These are phyloP conservation scores for Cryptocephalus moraei DNA, from an alignment of 2,888 invertebrate genomes.

Conservation along the genomic window DNA sequence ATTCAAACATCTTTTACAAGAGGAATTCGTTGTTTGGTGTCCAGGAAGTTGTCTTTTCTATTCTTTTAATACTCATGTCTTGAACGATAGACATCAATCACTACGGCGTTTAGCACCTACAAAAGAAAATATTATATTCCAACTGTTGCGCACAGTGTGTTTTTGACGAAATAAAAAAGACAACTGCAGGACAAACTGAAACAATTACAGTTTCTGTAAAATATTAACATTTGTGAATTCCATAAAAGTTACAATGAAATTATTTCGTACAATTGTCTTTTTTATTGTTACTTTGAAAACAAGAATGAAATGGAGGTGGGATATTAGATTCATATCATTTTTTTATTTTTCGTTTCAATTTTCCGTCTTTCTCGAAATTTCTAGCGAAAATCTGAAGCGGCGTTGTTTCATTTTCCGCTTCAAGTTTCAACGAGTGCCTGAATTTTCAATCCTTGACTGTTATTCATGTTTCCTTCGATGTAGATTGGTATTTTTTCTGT, in stretches of 20 bases:
- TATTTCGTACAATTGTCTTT: constrained; percentile 13
- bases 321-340: not conserved
- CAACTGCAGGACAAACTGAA: constrained; percentile 10
- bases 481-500: not conserved
- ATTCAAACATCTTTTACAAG: not conserved
- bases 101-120: constrained; percentile 7
- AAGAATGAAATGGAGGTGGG: not conserved
- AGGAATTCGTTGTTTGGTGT: no score
- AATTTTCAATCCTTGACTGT: not conserved
- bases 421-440: not conserved
- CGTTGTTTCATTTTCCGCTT: no score
- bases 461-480: not conserved
- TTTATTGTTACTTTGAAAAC: constrained; percentile 2
- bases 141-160: not conserved
- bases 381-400: not conserved
- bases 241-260: not conserved
- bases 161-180: constrained; percentile 17
- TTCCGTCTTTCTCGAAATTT: not conserved
- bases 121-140: constrained; percentile 8
- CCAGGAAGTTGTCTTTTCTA: constrained; percentile 12
- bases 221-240: no score
- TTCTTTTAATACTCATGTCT: constrained; percentile 7
- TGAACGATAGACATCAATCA: not conserved
- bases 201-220: not conserved
- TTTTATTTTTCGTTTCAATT: not conserved